Evolutionary conservation across 2,113 vertebrate species (phyloP), one percentile per base, ranked within the genome.

Genomic region (Lophius piscatorius): DNA sequence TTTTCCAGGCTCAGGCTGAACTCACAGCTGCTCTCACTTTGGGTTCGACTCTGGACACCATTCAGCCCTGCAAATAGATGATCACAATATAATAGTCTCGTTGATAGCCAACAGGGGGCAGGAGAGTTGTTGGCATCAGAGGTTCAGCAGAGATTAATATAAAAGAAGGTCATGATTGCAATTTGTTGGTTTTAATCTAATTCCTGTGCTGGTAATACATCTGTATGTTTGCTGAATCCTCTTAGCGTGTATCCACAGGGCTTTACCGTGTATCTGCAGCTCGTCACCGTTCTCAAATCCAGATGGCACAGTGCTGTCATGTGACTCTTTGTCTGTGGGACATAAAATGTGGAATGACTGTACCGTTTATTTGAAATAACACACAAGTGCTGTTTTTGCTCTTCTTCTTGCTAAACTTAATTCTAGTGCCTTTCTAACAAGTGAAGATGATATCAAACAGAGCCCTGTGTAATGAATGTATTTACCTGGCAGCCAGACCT

Each of bases 21-120:
- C 63, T 97, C 96, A 23, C 94, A 93, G 2, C 95, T 96, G 91
- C 95, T 97, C 80, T 96, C 94, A 60, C 95, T 98, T n/a, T 95
- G 94, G 2, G 94, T 93, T 58, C 95, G 92, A 80, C 94, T 95
- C 46, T 94, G 93, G 3, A 90, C 77, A 22, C 91, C 91, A 82
- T 82, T 90, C 72, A 87, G 36, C 88, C 89, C 94, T 88, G 69
- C 7, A 54, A 65, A 45, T 2, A 63, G 1, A 66, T 16, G n/a
- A n/a, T 12, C 31, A 33, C 14, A 34, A 33, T 26, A 20, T 3
- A n/a, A 24, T 22, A 40, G 5, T 54, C 38, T 48, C 33, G 4
- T 49, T 48, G 14, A 59, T 41, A 46, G 40, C 75, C 81, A 73
- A 29, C 60, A 87, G 82, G 57, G 77, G 76, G 82, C 76, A 76